Percentiles rank a stretch among this genome's conserved stretches.
Evolutionary conservation across 2,113 vertebrate genomes (phyloP).

Genomic region (Tonatia bakeri): DNA sequence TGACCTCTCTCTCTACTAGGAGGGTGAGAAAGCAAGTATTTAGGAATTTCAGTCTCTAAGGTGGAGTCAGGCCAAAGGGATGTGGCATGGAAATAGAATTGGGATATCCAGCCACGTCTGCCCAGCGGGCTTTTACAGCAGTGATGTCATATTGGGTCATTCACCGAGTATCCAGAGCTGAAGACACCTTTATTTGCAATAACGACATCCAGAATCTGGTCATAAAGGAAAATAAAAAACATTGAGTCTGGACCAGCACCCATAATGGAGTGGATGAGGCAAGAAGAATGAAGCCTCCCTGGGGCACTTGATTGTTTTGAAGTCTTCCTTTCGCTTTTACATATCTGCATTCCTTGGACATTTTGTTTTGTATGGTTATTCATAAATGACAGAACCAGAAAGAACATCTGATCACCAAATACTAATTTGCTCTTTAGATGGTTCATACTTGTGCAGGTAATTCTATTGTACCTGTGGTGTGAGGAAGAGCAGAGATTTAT

Average conservation of each 20-base stretch:
- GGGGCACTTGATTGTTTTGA: neutral
- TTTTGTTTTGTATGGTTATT: neutral
- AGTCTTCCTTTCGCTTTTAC: neutral
- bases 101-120: neutral
- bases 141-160: too few relatives aligned
- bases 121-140: neutral
- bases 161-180: neutral
- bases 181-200: too few relatives aligned
- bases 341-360: neutral
- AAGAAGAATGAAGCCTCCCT: neutral
- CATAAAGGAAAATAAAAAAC: neutral
- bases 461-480: neutral
- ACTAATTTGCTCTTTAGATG: neutral
- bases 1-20: neutral
- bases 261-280: neutral
- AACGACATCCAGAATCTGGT: neutral
- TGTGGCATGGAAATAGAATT: neutral
- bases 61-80: neutral
- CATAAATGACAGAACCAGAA: neutral
- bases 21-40: neutral
- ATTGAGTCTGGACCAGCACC: neutral
- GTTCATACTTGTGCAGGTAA: neutral
- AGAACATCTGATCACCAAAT: neutral
- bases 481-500: neutral
- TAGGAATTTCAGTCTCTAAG: neutral